Conservation (phyloP, 1,140 invertebrate species). For the Orchestia grillus region DNA sequence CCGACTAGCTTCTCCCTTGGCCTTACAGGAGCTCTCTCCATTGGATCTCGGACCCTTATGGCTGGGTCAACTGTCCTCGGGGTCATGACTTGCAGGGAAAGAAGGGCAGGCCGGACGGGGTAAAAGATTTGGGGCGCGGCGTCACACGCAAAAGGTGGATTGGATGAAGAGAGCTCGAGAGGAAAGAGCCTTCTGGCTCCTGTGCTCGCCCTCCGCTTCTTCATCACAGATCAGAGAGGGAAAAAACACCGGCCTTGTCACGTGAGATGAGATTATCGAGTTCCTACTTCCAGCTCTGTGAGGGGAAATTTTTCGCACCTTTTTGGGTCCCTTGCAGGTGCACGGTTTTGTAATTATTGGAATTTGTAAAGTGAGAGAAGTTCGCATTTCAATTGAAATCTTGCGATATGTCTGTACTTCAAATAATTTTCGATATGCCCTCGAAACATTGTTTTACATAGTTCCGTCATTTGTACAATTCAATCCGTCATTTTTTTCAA, state of each 20-base stretch:
- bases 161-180: conserved; percentile 51
- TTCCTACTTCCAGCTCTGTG: neutral
- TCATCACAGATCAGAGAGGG: conserved; percentile 40
- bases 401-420: neutral
- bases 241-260: conserved; percentile 3
- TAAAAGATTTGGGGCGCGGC: conserved; percentile 51
- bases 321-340: neutral
- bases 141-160: conserved; percentile 52
- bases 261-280: conserved; percentile 41
- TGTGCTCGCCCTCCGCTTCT: neutral
- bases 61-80: conserved; percentile 54
- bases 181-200: conserved; percentile 16
- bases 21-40: conserved; percentile 52
- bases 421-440: neutral
- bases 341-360: neutral
- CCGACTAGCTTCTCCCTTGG: conserved; percentile 39
- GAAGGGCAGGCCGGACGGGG: conserved; percentile 50
- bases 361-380: neutral
- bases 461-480: neutral
- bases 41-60: conserved; percentile 52
- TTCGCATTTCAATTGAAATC: neutral
- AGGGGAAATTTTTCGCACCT: neutral
- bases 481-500: neutral
- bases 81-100: conserved; percentile 56
- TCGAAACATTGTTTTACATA: neutral